Percentiles rank a stretch among this genome's conserved stretches.
Evolutionary conservation across 2,888 invertebrate species (phyloP).

Genomic region (Calliopum simillimum): DNA sequence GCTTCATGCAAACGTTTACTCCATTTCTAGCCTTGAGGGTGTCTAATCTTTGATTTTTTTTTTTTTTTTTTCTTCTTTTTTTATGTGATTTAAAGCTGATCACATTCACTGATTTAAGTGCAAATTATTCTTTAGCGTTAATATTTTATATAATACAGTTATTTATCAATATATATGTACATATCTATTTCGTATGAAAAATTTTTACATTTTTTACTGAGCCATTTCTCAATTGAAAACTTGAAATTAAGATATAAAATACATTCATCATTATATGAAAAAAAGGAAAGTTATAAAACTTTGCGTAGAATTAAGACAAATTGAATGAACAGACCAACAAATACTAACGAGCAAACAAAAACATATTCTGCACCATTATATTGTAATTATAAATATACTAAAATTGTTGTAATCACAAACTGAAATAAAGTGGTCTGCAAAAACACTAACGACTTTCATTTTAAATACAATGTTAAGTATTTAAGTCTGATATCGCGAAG

Average conservation of each 20-base stretch:
- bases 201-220: too few relatives aligned
- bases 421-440: conserved; percentile 58
- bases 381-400: too few relatives aligned
- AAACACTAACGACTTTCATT: conserved; percentile 31
- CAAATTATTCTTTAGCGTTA: conserved; percentile 1
- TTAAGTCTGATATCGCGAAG: too few relatives aligned
- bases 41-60: too few relatives aligned
- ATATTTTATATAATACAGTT: neutral
- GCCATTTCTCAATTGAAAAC: neutral
- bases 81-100: too few relatives aligned
- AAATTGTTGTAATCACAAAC: conserved; percentile 47
- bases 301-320: conserved; percentile 35
- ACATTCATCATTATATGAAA: conserved; percentile 28
- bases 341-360: conserved; percentile 57
- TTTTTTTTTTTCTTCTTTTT: too few relatives aligned
- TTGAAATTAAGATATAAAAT: conserved; percentile 12
- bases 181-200: too few relatives aligned
- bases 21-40: too few relatives aligned
- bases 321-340: conserved; percentile 41
- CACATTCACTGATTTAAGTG: neutral
- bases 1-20: too few relatives aligned
- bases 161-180: too few relatives aligned
- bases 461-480: too few relatives aligned
- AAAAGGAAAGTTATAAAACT: conserved; percentile 33
- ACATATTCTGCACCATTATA: conserved; percentile 43